Evolutionary conservation across 2,888 invertebrate species (phyloP).

Genomic region (Scaptomyza tumidula): DNA sequence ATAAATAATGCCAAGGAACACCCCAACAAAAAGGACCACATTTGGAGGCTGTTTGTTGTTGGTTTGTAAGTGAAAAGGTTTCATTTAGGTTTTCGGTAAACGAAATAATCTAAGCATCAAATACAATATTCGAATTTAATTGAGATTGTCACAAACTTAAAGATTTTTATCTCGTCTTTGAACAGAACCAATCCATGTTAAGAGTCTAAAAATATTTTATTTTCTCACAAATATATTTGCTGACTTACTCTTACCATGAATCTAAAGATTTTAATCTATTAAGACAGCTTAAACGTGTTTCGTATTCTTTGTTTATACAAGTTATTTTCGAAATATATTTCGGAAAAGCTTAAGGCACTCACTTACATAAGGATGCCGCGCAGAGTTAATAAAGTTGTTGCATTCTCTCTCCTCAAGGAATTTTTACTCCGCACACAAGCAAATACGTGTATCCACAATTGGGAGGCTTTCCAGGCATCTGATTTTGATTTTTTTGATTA

Average conservation of each 20-base stretch:
- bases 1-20: constrained; percentile 17
- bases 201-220: not conserved
- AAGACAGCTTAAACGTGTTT: not conserved
- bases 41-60: constrained; percentile 3
- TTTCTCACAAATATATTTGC: not conserved
- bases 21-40: not conserved
- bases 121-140: constrained; percentile 8
- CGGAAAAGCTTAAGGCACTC: not conserved
- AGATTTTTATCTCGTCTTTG: not conserved
- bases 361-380: not conserved
- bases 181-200: not conserved
- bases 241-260: too few species aligned
- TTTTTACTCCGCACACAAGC: not conserved
- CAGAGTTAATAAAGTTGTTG: constrained; percentile 4
- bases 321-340: not conserved
- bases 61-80: constrained; percentile 19
- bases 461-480: not conserved
- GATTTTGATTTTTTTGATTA: constrained; percentile 53
- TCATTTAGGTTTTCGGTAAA: constrained; percentile 17
- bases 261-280: not conserved
- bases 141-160: constrained; percentile 3
- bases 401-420: constrained; percentile 2
- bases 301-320: not conserved
- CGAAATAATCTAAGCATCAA: too few species aligned
- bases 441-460: not conserved